These are phyloP conservation scores for Nipponia nippon DNA, from an alignment of 2,113 vertebrate species.

Conservation along the genomic window DNA sequence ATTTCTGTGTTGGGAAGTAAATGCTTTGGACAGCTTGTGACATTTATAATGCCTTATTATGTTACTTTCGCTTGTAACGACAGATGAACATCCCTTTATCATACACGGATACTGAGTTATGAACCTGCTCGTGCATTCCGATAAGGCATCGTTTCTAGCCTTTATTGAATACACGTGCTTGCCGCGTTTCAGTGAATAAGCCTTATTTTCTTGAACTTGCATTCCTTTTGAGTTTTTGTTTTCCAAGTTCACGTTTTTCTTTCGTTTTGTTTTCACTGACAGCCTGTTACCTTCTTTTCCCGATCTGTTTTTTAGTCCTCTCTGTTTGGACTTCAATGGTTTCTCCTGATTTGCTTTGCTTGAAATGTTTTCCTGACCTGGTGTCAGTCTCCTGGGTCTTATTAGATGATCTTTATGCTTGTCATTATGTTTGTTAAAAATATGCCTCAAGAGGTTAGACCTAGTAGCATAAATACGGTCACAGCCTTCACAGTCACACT, in stretches of 20 bases:
- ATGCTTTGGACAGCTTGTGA: constrained; percentile 91
- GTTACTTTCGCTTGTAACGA: constrained; percentile 89
- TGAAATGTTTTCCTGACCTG: constrained; percentile 79
- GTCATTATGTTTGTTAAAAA: constrained; percentile 93
- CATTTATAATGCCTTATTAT: constrained; percentile 92
- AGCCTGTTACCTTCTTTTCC: constrained; percentile 84
- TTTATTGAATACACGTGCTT: constrained; percentile 83
- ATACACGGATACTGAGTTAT: constrained; percentile 93
- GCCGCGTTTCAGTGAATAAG: constrained; percentile 76
- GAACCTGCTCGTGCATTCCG: constrained; percentile 86
- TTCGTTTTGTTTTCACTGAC: constrained; percentile 75
- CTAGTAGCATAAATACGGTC: constrained; percentile 91
- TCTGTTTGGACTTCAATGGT: constrained; percentile 73
- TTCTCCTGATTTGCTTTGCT: constrained; percentile 80
- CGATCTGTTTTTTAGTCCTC: constrained; percentile 71
- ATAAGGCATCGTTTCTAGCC: constrained; percentile 84
- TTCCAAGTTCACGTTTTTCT: constrained; percentile 63
- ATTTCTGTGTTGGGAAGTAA: constrained; percentile 87
- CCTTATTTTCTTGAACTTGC: constrained; percentile 70
- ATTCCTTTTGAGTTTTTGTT: constrained; percentile 64
- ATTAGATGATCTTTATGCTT: constrained; percentile 86
- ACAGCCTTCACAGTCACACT: constrained; percentile 93
- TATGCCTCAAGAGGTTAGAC: constrained; percentile 91
- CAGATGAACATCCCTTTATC: constrained; percentile 92
- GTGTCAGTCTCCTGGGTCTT: constrained; percentile 78